Evolutionary conservation across 2,113 vertebrate species (phyloP), one percentile per base, ranked within the genome.

Genomic region (Lamprologus lemairii): DNA sequence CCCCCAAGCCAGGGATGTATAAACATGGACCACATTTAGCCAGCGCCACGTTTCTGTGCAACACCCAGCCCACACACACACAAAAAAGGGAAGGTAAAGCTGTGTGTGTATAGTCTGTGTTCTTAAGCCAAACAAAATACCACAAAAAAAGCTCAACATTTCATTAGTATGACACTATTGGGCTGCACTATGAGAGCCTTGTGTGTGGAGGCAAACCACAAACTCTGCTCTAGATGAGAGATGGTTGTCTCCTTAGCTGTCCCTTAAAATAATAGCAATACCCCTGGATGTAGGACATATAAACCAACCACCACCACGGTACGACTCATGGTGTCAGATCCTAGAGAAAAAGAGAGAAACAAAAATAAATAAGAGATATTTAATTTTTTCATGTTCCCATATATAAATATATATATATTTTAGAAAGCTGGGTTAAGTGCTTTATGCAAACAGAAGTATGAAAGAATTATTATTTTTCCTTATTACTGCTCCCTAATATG

Each of bases 371-470:
- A 68, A 16, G 14, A 16, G 23, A 42, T 4, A 10, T 40, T 23
- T 68, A 53, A 81, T 45, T 83, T 63, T 81, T 68, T 85, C 75
- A 84, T 91, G 80, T 93, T 93, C 90, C 87, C 90, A 86, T 89
- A 68, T 90, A 68, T 88, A 94, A 90, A 93, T 94, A 65, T 65
- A 65, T 63, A 65, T 89, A 94, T 93, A 93, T 94, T 87, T 94
- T 63, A 91, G 86, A 90, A 88, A 90, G 88, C 87, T 92, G 87
- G 87, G 85, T 93, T 91, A 91, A 93, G 92, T 95, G 91, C 92
- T 94, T 94, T 96, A 96, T 96, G 95, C 95, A 96, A 96, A 94
- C 91, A 92, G 65, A 94, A 94, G 91, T 94, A 93, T 94, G 90
- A 93, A 92, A 93, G 87, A 94, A 92, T 81, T 92, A 89, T 93